phyloP scores from a whole-genome alignment of 2,113 vertebrate genomes.

The Procapra przewalskii region DNA sequence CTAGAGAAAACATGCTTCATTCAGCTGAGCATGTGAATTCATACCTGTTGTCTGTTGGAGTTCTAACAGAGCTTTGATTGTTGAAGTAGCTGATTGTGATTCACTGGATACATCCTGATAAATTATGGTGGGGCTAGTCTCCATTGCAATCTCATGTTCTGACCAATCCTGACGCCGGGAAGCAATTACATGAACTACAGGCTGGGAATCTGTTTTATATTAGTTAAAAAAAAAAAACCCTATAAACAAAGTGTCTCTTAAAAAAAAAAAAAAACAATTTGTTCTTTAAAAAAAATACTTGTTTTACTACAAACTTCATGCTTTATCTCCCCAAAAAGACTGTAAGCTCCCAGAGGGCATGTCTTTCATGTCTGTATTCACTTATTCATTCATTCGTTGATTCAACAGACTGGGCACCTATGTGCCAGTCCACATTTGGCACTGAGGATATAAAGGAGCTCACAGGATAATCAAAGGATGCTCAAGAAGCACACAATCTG shows the following conservation, averaged over 20 bases:
- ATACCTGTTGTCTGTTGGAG: slow-evolving; percentile 95
- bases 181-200: slow-evolving; percentile 93
- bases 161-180: slow-evolving; percentile 96
- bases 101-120: slow-evolving; percentile 94
- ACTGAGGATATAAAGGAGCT: slow-evolving; percentile 14
- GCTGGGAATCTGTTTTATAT: slow-evolving; percentile 86
- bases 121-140: slow-evolving; percentile 93
- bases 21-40: slow-evolving; percentile 68
- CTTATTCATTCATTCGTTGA: slow-evolving; percentile 28
- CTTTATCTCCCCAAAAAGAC: slow-evolving; percentile 61
- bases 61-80: slow-evolving; percentile 96
- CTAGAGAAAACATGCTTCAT: slow-evolving; percentile 72
- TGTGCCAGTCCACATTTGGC: not conserved
- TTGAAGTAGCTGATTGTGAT: slow-evolving; percentile 96
- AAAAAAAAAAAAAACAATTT: slow-evolving; percentile 42
- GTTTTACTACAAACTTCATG: slow-evolving; percentile 60
- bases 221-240: slow-evolving; percentile 72
- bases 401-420: slow-evolving; percentile 27
- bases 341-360: slow-evolving; percentile 13
- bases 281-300: slow-evolving; percentile 37
- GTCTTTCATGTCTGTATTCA: slow-evolving; percentile 43
- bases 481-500: slow-evolving; percentile 54
- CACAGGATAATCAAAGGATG: slow-evolving; percentile 28
- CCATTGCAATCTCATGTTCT: slow-evolving; percentile 95
- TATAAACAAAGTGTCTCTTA: slow-evolving; percentile 75